Percentiles rank a stretch among this genome's conserved stretches.
Evolutionary conservation across 2,113 vertebrate species (phyloP).

Genomic region (Pseudorasbora parva): DNA sequence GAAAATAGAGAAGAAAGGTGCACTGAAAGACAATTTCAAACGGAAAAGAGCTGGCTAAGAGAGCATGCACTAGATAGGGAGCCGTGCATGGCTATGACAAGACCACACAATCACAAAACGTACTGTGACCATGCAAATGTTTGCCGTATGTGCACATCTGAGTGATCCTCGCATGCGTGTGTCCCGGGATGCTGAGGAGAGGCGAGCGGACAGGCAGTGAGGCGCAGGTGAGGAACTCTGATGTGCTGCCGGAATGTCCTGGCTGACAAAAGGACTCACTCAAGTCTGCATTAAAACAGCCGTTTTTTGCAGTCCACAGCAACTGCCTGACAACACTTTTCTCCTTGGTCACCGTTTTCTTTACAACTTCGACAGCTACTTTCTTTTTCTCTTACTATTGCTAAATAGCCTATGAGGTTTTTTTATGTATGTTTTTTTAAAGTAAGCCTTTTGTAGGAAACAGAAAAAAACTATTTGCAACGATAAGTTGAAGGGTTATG

Average conservation of each 20-base stretch:
- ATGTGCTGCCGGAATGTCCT: slow-evolving; percentile 61
- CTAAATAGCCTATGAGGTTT: slow-evolving; percentile 18
- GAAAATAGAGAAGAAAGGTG: slow-evolving; percentile 53
- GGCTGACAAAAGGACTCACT: slow-evolving; percentile 78
- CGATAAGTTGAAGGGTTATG: neutral
- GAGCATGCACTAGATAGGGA: slow-evolving; percentile 51
- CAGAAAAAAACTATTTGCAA: neutral
- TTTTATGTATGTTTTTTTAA: slow-evolving; percentile 19
- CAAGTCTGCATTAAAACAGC: slow-evolving; percentile 66
- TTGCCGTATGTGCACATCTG: slow-evolving; percentile 40
- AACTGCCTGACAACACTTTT: slow-evolving; percentile 58
- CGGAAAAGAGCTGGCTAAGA: slow-evolving; percentile 55
- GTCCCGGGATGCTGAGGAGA: slow-evolving; percentile 51
- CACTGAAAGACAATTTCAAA: slow-evolving; percentile 59
- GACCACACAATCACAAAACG: slow-evolving; percentile 6
- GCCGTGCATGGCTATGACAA: slow-evolving; percentile 34
- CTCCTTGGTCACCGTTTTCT: slow-evolving; percentile 48
- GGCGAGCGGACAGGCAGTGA: slow-evolving; percentile 62
- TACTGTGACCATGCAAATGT: slow-evolving; percentile 35
- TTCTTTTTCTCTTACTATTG: slow-evolving; percentile 16
- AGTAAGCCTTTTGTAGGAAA: slow-evolving; percentile 9
- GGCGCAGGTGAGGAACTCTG: slow-evolving; percentile 64
- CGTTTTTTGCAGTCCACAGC: slow-evolving; percentile 62
- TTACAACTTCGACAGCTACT: slow-evolving; percentile 50
- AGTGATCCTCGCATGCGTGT: neutral